Percentiles rank a stretch among this genome's conserved stretches.
These are phyloP conservation scores for Tor tambroides DNA, from an alignment of 2,113 vertebrate genomes.

Conservation along the genomic window DNA sequence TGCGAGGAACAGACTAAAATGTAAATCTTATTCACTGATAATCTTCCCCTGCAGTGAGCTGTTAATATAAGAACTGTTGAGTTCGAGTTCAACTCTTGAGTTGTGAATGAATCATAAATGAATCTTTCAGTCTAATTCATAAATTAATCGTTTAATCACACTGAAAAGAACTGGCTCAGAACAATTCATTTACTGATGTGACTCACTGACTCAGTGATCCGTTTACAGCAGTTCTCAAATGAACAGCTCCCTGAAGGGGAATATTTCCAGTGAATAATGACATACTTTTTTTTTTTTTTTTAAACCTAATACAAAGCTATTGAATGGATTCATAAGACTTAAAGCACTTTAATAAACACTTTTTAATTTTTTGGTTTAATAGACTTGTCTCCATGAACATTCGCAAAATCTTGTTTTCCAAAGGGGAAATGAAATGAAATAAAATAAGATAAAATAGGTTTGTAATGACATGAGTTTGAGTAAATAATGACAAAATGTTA, in stretches of 20 bases:
- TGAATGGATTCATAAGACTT: not conserved
- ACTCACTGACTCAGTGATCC: not conserved
- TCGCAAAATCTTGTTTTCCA: no score
- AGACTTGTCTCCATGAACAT: not conserved
- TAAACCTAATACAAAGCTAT: not conserved
- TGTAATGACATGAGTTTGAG: not conserved
- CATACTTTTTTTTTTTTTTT: no score
- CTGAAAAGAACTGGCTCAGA: not conserved
- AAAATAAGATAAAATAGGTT: no score
- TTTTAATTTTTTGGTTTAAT: not conserved
- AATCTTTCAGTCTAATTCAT: not conserved
- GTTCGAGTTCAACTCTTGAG: not conserved
- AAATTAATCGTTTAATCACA: not conserved
- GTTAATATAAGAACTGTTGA: no score
- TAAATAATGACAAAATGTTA: not conserved
- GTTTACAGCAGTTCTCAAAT: not conserved
- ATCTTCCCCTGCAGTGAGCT: not conserved
- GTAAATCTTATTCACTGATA: not conserved
- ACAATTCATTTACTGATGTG: not conserved
- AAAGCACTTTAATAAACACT: not conserved
- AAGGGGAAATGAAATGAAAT: no score
- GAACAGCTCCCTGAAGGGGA: not conserved
- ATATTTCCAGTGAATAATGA: conserved; percentile 6
- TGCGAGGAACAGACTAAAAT: not conserved
- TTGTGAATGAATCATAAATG: not conserved